Evolutionary conservation across 2,888 invertebrate genomes (phyloP), one percentile per base, ranked within the genome.

Genomic region (Sisyra terminalis): DNA sequence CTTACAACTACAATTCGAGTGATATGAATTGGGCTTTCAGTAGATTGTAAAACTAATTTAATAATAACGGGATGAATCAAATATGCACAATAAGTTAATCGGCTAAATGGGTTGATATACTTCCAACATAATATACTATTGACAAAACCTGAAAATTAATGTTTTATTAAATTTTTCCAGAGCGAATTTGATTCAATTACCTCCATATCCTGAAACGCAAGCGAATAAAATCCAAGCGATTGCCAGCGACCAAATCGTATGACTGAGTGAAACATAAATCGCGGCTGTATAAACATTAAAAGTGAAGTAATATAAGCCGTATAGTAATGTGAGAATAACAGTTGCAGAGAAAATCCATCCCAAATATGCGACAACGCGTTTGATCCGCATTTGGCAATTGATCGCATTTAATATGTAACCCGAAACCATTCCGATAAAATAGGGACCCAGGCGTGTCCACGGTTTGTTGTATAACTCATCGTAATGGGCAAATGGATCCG

Each of bases 71-170:
- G 71, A 55, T 73, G 73, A 37, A 73, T 50, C 48, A 76, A 54
- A 46, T 75, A 57, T 40, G 63, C 57, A 50, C 70, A 64, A 54
- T 70, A 71, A 45, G 71, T 63, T 17, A 74, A 53, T 44, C 73
- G 64, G 43, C 71, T 71, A 31, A 73, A 53, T 1, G 70, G 70
- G 17, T 68, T 67, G 39, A 68, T 53, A 31, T 57, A 52, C 11
- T 63, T 61, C 46, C 64, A 62, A 13, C 64, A 63, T 4, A 71
- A 50, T 5, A 67, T 18, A 9, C 57, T 58, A 0, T 67, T 65
- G n/a, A 65, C 56, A 2, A 56, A 16, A 3, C 60, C 71, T 71
- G 53, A 3, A 35, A 32, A 45, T 31, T 24, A 34, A 31, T 40
- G 18, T 43, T 36, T 8, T 14, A 37, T 43, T 42, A 7, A 46